Base-by-base conservation (phyloP, 2,888 invertebrate genomes). In the Hoplodrina blanda region DNA sequence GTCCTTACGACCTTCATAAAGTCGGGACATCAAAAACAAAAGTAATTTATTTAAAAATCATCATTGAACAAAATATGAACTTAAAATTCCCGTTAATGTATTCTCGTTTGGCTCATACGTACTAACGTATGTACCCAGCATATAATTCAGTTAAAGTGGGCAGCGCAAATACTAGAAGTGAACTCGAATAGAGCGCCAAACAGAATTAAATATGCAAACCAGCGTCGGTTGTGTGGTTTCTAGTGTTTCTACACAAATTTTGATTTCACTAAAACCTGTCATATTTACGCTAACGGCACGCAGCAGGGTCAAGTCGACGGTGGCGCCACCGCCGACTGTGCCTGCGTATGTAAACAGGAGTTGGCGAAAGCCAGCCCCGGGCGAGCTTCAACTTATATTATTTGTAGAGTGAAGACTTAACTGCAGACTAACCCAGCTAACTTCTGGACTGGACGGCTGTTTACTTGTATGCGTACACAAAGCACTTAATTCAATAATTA, bases 251-350 rank as follows among this genome's bases (percentile, higher is more conserved):
- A 69, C 87, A 86, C 82, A 88, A 89, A 90, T 90, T 92, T 89
- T 89, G 88, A 91, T 93, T 92, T 89, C 84, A 87, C 88, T 90
- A 87, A 91, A 91, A 91, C 87, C 85, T 87, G 85, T 86, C 84
- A 86, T 88, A 87, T 90, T 88, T 91, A 87, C 87, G 80, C 81
- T 79, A 83, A 86, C 74, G 75, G 74, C 60, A 76, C 71, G 62
- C 65, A 76, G 67, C 67, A 66, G 49, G 66, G 69, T 81, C 71
- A 75, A 46, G 57, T 70, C 68, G 69, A 79, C 65, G 50, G 80
- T 82, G 80, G 86, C 81, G 82, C 86, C 83, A 85, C 82, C 82
- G 88, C 88, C 88, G 86, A 91, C 90, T 88, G 63, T 64, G 75
- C 52, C 63, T 81, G 83, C 84, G 85, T 86, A 87, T 87, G 90